phyloP scores from a whole-genome alignment of 2,888 invertebrate genomes.

The Cataglyphis albicans region DNA sequence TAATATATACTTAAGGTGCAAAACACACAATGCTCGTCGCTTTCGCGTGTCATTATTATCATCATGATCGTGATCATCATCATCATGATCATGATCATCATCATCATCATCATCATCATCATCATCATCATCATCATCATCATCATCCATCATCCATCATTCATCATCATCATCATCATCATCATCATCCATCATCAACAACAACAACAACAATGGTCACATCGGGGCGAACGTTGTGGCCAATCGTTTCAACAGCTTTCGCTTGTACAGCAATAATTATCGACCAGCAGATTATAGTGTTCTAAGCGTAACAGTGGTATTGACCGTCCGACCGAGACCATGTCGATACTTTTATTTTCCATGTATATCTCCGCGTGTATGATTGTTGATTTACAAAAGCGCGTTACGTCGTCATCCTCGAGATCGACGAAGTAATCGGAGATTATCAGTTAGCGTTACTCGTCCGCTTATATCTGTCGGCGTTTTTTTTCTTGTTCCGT shows the following conservation, averaged over 20 bases:
- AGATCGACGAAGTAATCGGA: background rate
- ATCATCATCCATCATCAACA: background rate
- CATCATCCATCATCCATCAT: background rate
- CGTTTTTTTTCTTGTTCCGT: slow-evolving; percentile 17
- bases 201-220: background rate
- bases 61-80: background rate
- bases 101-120: background rate
- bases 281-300: slow-evolving; percentile 63
- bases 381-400: slow-evolving; percentile 33
- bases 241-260: slow-evolving; percentile 68
- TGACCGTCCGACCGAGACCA: slow-evolving; percentile 37
- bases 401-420: slow-evolving; percentile 41
- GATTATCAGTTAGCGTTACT: slow-evolving; percentile 11
- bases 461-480: slow-evolving; percentile 34
- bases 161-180: background rate
- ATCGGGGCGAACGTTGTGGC: slow-evolving; percentile 42
- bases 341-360: slow-evolving; percentile 43
- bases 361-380: slow-evolving; percentile 37
- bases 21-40: slow-evolving; percentile 5
- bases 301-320: slow-evolving; percentile 46
- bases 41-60: background rate
- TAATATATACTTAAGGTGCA: background rate
- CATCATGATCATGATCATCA: background rate
- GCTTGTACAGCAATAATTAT: slow-evolving; percentile 72
- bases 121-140: background rate